Base-by-base conservation (phyloP, 2,888 invertebrate species). In the Cataglyphis albicans region DNA sequence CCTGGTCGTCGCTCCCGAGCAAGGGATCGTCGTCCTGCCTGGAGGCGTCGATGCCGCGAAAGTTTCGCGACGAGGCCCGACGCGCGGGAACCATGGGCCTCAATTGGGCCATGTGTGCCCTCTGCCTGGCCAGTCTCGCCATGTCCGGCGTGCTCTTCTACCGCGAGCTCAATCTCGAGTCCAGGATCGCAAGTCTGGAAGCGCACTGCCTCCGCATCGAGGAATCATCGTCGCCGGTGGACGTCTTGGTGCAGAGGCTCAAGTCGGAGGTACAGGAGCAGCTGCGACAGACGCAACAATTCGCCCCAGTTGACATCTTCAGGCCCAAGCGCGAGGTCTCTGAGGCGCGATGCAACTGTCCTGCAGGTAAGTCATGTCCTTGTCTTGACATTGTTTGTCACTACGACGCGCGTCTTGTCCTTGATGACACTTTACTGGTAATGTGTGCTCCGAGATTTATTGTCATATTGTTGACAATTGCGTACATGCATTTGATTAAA, bases 311-410 rank as follows among this genome's bases (percentile, higher is more conserved):
- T 64, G 41, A 52, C 32, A 9, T 32, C 76, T 92, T 92, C 88
- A 92, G 94, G 89, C 90, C 87, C 90, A 94, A 93, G 86, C 91
- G 94, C 76, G 93, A 94, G 55, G 81, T 90, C 12, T 70, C 91
- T 52, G 94, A 94, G 6, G 7, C 52, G 3, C 18, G n/a, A n/a
- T 94, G 94, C 92, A 93, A 93, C 80, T 94, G 94, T 91, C 94
- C 94, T 81, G 88, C 93, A 88, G 94, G 94, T 94, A 80, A 87
- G 93, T 88, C n/a, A 18, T 35, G 6, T 21, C 10, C 18, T 65
- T 6, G 2, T 25, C 5, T 21, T 12, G 25, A 55, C 29, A n/a
- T 25, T 21, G 2, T 38, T 10, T 10, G 64, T 7, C n/a, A n/a
- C 25, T 7, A 44, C 3, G 18, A 15, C 64, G 38, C 21, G 64